These are phyloP conservation scores for Platycheirus albimanus DNA, from an alignment of 2,888 invertebrate genomes.

Conservation along the genomic window DNA sequence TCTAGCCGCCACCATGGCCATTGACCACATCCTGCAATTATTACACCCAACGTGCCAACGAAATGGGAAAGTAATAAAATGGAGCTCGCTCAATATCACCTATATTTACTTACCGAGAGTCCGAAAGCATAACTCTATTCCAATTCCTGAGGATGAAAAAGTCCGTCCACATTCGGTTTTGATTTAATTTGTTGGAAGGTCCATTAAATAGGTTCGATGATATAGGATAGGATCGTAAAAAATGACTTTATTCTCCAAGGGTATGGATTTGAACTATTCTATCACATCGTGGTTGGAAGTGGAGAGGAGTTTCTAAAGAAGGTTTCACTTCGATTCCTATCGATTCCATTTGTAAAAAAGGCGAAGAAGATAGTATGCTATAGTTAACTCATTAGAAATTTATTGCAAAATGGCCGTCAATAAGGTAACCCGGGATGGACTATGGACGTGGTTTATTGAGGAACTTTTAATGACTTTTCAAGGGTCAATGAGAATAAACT, in stretches of 20 bases:
- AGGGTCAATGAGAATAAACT: constrained; percentile 19
- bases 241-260: constrained; percentile 32
- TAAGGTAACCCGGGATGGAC: neutral
- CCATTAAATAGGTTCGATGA: constrained; percentile 66
- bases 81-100: constrained; percentile 4
- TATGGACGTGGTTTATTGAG: constrained; percentile 4
- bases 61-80: constrained; percentile 72
- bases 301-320: constrained; percentile 21
- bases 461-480: constrained; percentile 41
- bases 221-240: constrained; percentile 62
- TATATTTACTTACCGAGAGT: neutral
- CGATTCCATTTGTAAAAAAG: constrained; percentile 36
- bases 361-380: constrained; percentile 8
- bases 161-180: constrained; percentile 61
- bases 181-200: constrained; percentile 69
- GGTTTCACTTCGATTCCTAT: constrained; percentile 39
- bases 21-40: constrained; percentile 69
- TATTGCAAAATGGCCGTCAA: constrained; percentile 56
- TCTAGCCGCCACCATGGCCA: constrained; percentile 15
- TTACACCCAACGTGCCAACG: constrained; percentile 34
- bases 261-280: neutral
- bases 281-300: constrained; percentile 2
- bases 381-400: constrained; percentile 62
- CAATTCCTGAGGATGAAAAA: neutral
- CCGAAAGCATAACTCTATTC: constrained; percentile 24